These are phyloP conservation scores for Hemicrepidius hirtus DNA, from an alignment of 2,888 invertebrate genomes.

Conservation along the genomic window DNA sequence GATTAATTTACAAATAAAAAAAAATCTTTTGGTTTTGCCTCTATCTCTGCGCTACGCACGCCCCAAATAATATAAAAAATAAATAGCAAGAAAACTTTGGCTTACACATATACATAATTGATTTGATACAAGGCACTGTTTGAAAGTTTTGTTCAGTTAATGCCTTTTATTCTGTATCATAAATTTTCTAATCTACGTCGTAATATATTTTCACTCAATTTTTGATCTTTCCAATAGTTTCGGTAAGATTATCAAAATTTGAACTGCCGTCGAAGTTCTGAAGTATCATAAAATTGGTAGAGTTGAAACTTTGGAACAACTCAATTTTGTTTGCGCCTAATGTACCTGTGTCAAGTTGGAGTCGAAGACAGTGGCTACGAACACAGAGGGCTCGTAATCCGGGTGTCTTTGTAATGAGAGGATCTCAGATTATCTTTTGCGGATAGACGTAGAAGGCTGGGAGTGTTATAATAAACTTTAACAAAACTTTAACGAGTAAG, in stretches of 20 bases:
- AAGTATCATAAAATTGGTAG: neutral
- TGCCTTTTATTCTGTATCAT: too few relatives aligned
- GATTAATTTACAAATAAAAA: too few relatives aligned
- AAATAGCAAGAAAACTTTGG: too few relatives aligned
- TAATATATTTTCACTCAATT: too few relatives aligned
- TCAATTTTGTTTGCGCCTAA: slow-evolving; percentile 27
- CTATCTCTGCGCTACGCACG: too few relatives aligned
- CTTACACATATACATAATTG: too few relatives aligned
- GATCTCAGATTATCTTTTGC: slow-evolving; percentile 27
- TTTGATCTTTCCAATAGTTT: too few relatives aligned
- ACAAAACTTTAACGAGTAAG: slow-evolving; percentile 49
- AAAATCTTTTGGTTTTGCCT: too few relatives aligned
- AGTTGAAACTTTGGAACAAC: slow-evolving; percentile 1
- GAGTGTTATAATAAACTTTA: slow-evolving; percentile 43
- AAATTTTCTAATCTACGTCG: too few relatives aligned
- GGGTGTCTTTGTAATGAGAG: slow-evolving; percentile 23
- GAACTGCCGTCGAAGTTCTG: neutral
- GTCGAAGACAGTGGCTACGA: slow-evolving; percentile 30
- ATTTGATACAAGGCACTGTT: too few relatives aligned
- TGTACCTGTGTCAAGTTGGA: slow-evolving; percentile 21
- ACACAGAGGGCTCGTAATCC: slow-evolving; percentile 15
- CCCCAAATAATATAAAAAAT: too few relatives aligned
- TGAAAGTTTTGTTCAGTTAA: too few relatives aligned
- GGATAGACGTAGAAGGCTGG: slow-evolving; percentile 32
- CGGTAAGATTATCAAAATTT: neutral